Conservation (phyloP, 2,797 vertebrate species). For the Sebastes minor region DNA sequence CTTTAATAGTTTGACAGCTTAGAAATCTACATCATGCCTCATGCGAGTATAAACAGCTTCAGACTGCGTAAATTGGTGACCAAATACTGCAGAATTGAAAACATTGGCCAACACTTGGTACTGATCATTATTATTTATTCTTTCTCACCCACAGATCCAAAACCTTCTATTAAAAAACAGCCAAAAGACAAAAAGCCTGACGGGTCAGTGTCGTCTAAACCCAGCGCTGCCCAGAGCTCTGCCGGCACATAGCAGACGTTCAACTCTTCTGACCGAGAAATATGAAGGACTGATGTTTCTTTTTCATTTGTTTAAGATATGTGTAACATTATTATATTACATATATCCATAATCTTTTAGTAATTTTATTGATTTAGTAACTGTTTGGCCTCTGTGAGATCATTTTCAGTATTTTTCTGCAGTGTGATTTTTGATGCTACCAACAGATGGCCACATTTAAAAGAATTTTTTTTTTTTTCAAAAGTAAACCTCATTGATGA, state of each 20-base stretch:
- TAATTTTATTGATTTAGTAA: background rate
- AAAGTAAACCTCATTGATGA: background rate
- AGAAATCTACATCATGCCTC: too few species aligned
- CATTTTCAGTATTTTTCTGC: background rate
- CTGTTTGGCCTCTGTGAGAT: conserved; percentile 10
- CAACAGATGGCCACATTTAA: background rate
- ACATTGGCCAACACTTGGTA: background rate
- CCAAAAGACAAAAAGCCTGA: conserved; percentile 23
- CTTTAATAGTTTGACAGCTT: too few species aligned
- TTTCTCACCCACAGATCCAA: conserved; percentile 41
- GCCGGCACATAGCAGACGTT: conserved; percentile 1
- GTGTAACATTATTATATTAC: background rate
- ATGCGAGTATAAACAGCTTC: too few species aligned
- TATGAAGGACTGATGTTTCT: background rate
- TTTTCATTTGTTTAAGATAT: background rate
- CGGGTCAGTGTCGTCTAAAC: conserved; percentile 13
- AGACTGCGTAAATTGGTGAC: too few species aligned
- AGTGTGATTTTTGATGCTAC: background rate
- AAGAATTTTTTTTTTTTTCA: background rate
- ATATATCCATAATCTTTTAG: background rate
- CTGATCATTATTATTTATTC: background rate
- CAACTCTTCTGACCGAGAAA: background rate
- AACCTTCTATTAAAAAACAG: conserved; percentile 27
- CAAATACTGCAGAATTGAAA: background rate
- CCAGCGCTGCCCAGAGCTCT: background rate